These are phyloP conservation scores for Lasioglossum albipes DNA, from an alignment of 1,140 invertebrate species.

Conservation along the genomic window DNA sequence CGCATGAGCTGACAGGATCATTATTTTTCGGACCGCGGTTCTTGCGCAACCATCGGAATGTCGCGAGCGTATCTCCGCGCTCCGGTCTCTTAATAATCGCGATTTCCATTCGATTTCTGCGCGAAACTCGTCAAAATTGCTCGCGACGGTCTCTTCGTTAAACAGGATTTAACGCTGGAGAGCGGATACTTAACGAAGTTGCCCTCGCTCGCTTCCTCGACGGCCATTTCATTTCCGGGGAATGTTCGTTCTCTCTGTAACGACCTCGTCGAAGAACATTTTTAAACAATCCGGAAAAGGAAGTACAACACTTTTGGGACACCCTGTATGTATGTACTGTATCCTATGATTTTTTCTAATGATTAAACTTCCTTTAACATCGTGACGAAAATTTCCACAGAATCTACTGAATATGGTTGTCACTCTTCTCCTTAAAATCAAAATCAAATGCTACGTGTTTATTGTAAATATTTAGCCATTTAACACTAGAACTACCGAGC, in stretches of 20 bases:
- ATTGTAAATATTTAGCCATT: no score
- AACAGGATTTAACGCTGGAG: conserved; percentile 26
- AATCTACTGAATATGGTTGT: no score
- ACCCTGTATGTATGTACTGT: no score
- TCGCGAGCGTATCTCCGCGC: not conserved
- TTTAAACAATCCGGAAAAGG: conserved; percentile 30
- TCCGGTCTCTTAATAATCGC: conserved; percentile 33
- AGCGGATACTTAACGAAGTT: conserved; percentile 49
- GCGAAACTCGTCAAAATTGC: conserved; percentile 18
- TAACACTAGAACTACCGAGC: no score
- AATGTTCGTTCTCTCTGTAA: conserved; percentile 33
- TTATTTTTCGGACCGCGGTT: not conserved
- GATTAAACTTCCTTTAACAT: no score
- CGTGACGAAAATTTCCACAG: no score
- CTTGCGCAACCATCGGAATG: not conserved
- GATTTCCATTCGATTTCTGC: conserved; percentile 43
- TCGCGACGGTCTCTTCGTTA: conserved; percentile 34
- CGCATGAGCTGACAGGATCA: not conserved
- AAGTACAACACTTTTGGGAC: no score
- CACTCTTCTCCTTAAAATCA: no score
- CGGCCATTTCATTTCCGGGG: conserved; percentile 36
- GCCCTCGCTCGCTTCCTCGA: not conserved
- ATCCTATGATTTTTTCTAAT: no score
- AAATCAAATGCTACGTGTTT: no score
- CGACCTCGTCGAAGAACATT: conserved; percentile 26